Evolutionary conservation across 2,888 invertebrate species (phyloP).

Genomic region (Trachelus tabidus): DNA sequence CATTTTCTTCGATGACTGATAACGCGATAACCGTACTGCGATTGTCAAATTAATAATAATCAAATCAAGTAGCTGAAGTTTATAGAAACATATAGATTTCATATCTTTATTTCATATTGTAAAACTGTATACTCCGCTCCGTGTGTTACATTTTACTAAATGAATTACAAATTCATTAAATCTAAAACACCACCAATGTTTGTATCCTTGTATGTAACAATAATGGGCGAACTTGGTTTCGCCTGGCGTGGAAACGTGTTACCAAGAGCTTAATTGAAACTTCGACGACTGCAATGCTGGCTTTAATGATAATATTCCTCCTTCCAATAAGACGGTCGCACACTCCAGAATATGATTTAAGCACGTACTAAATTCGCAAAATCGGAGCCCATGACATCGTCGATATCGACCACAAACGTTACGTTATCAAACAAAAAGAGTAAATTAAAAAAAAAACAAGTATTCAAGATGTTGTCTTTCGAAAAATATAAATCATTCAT

Average conservation of each 20-base stretch:
- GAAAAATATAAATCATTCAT: background rate
- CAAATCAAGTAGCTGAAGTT: background rate
- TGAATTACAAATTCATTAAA: background rate
- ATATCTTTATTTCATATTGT: background rate
- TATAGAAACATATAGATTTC: background rate
- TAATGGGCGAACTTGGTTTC: background rate
- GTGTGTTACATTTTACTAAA: too few species aligned
- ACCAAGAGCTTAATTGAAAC: background rate
- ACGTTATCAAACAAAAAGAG: background rate
- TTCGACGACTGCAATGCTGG: background rate
- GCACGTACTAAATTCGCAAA: background rate
- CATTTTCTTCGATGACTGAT: background rate
- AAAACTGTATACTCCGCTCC: background rate
- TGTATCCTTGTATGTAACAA: conserved; percentile 4
- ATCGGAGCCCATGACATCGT: background rate
- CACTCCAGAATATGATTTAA: background rate
- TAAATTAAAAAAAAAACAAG: background rate
- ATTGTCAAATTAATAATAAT: background rate
- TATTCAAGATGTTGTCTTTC: background rate
- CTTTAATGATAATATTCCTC: background rate
- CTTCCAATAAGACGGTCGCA: background rate
- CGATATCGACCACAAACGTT: background rate
- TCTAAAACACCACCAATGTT: background rate
- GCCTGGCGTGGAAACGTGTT: background rate
- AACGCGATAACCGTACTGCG: background rate